phyloP scores from a whole-genome alignment of 2,113 vertebrate genomes.

The Silurus meridionalis region DNA sequence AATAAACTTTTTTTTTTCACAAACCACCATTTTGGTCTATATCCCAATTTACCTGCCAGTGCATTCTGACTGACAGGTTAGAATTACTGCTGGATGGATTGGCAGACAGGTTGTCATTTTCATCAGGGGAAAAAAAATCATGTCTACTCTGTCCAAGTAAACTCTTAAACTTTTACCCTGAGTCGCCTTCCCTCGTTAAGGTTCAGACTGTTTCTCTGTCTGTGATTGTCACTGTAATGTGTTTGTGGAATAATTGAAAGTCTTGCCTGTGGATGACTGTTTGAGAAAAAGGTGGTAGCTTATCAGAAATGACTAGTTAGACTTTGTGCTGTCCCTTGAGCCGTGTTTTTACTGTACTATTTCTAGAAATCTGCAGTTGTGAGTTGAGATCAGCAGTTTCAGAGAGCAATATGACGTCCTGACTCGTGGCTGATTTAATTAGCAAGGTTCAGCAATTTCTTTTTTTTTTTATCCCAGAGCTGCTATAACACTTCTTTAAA shows the following conservation, averaged over 20 bases:
- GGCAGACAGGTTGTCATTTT: conserved; percentile 25
- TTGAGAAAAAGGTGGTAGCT: not conserved
- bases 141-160: conserved; percentile 16
- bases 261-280: not conserved
- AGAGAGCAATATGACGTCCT: not conserved
- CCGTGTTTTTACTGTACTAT: not conserved
- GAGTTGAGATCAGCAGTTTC: not conserved
- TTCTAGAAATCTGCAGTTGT: not conserved
- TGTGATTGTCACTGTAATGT: conserved; percentile 4
- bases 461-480: not conserved
- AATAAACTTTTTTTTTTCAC: conserved; percentile 21
- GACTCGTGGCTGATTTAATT: not conserved
- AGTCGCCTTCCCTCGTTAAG: not conserved
- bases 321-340: not conserved
- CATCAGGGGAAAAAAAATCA: not conserved
- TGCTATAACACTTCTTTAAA: not conserved
- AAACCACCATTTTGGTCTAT: conserved; percentile 3
- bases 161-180: conserved; percentile 31
- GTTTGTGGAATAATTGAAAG: conserved; percentile 1
- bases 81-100: conserved; percentile 20
- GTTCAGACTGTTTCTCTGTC: not conserved
- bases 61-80: conserved; percentile 41
- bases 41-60: conserved; percentile 23
- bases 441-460: not conserved
- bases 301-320: not conserved